These are phyloP conservation scores for Gulo gulo DNA, from an alignment of 2,113 vertebrate species.

Conservation along the genomic window DNA sequence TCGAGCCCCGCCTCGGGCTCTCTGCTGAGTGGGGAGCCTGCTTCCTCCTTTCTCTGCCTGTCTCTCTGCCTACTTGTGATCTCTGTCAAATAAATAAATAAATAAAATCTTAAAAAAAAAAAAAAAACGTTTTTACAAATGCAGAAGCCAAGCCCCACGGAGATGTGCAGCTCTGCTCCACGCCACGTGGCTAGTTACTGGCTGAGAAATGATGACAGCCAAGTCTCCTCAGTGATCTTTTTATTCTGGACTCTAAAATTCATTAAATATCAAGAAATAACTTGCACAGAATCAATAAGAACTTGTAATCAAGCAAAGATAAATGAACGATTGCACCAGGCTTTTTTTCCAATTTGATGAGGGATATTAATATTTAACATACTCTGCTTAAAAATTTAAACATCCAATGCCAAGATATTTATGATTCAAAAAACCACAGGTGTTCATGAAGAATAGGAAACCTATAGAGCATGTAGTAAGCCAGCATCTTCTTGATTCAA, in stretches of 20 bases:
- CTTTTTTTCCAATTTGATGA: conserved; percentile 27
- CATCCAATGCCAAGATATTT: neutral
- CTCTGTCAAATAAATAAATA: too few species aligned
- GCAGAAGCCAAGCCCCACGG: neutral
- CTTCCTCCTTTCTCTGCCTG: too few species aligned
- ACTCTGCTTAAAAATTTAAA: conserved; percentile 48
- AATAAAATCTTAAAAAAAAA: too few species aligned
- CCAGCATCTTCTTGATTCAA: conserved; percentile 17
- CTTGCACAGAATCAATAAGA: neutral
- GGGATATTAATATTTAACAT: conserved; percentile 39
- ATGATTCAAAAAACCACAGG: neutral
- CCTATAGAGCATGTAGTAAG: neutral
- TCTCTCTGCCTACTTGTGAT: too few species aligned
- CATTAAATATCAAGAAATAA: neutral
- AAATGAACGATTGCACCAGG: neutral
- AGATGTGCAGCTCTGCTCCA: neutral
- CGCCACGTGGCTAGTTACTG: neutral
- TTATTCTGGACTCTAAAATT: neutral
- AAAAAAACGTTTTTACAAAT: neutral
- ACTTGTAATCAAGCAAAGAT: neutral
- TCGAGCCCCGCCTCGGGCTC: too few species aligned
- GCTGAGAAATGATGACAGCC: neutral
- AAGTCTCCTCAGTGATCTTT: neutral
- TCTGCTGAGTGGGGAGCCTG: too few species aligned
- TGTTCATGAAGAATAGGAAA: neutral